Percentiles rank a stretch among this genome's conserved stretches.
These are phyloP conservation scores for Nasonia giraulti DNA, from an alignment of 1,140 invertebrate species.

Conservation along the genomic window DNA sequence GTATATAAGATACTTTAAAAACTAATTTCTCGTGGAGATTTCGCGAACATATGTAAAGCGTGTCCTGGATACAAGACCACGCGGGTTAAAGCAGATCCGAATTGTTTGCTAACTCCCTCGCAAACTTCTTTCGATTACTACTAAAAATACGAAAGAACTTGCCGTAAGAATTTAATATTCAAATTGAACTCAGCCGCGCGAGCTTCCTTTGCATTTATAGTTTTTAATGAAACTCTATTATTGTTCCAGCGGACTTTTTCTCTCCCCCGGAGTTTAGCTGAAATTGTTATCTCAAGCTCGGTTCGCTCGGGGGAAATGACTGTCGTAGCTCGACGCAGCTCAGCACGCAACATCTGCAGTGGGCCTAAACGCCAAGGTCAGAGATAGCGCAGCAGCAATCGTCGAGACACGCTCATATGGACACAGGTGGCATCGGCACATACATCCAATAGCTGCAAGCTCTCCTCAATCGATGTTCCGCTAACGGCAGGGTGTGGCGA, in stretches of 20 bases:
- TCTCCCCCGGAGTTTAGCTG: not conserved
- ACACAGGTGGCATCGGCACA: constrained; percentile 2
- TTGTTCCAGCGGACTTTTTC: not conserved
- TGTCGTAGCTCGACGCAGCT: not conserved
- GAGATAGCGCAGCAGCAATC: not conserved
- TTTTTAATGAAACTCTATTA: constrained; percentile 13
- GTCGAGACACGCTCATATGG: too few relatives aligned
- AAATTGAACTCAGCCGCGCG: not conserved
- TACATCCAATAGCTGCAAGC: not conserved
- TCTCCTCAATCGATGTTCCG: constrained; percentile 30
- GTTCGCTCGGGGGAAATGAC: too few relatives aligned
- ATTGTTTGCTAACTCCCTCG: constrained; percentile 31
- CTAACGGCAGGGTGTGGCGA: not conserved
- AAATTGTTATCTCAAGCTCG: too few relatives aligned
- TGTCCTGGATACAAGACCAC: not conserved
- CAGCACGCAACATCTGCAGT: not conserved
- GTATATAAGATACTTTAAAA: constrained; percentile 14
- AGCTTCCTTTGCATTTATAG: constrained; percentile 4
- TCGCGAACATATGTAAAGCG: constrained; percentile 11
- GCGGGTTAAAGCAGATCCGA: constrained; percentile 11
- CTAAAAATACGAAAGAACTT: not conserved
- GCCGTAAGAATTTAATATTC: constrained; percentile 11
- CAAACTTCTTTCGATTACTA: constrained; percentile 14
- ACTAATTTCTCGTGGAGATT: constrained; percentile 29
- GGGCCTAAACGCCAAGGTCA: constrained; percentile 29